Conservation (phyloP, 2,797 vertebrate species). For the Halcyon leucocephala region DNA sequence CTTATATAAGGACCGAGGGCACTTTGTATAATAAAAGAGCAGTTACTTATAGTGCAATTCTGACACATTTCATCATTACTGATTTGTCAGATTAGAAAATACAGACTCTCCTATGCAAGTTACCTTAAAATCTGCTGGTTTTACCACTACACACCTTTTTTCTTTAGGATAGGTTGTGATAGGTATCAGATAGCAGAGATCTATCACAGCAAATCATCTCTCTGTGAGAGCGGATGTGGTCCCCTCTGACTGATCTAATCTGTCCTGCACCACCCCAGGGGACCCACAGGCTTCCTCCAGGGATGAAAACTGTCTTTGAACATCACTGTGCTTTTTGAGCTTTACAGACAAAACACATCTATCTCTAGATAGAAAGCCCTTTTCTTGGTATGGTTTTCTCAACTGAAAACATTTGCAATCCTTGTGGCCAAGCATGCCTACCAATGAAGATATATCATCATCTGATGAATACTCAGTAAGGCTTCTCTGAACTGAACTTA, state of each 20-base stretch:
- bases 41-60: background rate
- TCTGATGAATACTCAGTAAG: background rate
- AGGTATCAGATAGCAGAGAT: background rate
- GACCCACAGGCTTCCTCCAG: background rate
- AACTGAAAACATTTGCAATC: background rate
- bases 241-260: background rate
- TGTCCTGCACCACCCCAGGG: background rate
- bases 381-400: background rate
- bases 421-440: background rate
- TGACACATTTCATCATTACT: background rate
- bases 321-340: background rate
- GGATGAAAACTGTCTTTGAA: background rate
- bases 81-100: background rate
- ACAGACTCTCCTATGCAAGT: background rate
- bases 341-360: background rate
- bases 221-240: background rate
- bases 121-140: background rate
- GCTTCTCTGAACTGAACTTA: background rate
- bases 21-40: background rate
- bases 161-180: background rate
- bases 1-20: background rate
- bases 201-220: background rate
- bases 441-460: background rate
- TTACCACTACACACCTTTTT: background rate
- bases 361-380: background rate